Conservation (phyloP, 2,113 vertebrate genomes). For the Entelurus aequoreus region DNA sequence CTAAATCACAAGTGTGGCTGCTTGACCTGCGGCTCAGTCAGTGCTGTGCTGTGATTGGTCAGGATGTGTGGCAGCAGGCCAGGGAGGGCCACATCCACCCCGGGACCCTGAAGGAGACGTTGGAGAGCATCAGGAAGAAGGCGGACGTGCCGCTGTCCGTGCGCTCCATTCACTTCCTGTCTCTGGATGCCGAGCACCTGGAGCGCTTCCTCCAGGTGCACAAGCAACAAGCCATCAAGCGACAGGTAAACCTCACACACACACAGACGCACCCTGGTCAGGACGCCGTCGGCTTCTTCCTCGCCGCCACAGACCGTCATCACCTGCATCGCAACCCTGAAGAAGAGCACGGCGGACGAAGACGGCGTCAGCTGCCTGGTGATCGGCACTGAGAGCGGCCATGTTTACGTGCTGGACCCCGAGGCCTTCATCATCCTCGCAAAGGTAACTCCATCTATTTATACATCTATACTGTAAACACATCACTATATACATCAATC, state of each 20-base stretch:
- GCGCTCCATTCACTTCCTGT: slow-evolving; percentile 80
- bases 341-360: slow-evolving; percentile 86
- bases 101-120: slow-evolving; percentile 80
- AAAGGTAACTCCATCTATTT: slow-evolving; percentile 58
- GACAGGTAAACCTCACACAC: slow-evolving; percentile 70
- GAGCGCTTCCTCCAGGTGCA: slow-evolving; percentile 78
- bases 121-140: slow-evolving; percentile 82
- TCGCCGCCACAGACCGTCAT: slow-evolving; percentile 77
- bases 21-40: not conserved
- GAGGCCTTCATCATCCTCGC: slow-evolving; percentile 83
- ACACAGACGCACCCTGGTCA: too few relatives aligned
- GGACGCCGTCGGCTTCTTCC: not conserved
- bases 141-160: slow-evolving; percentile 79
- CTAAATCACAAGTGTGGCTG: too few relatives aligned
- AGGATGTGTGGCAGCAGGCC: slow-evolving; percentile 64
- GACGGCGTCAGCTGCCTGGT: slow-evolving; percentile 84
- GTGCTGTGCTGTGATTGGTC: slow-evolving; percentile 31
- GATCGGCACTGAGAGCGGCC: slow-evolving; percentile 79
- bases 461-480: not conserved
- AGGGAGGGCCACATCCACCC: slow-evolving; percentile 74
- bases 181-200: slow-evolving; percentile 75
- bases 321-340: slow-evolving; percentile 83
- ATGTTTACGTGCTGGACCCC: slow-evolving; percentile 81
- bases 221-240: slow-evolving; percentile 75
- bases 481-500: too few relatives aligned